These are phyloP conservation scores for Zaprionus tsacasi DNA, from an alignment of 1,140 invertebrate genomes.

Conservation along the genomic window DNA sequence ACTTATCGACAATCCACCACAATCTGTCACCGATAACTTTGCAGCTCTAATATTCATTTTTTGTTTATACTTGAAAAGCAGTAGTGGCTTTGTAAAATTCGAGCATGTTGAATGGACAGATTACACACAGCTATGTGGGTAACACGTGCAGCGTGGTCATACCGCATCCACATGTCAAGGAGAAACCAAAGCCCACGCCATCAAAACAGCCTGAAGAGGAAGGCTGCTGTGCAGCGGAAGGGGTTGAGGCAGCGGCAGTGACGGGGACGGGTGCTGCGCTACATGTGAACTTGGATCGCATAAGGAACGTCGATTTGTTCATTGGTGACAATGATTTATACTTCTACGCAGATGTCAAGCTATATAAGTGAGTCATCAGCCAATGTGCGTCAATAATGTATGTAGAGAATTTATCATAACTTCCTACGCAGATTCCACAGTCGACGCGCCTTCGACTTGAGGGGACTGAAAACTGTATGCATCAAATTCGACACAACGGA, in stretches of 20 bases:
- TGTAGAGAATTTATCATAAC: constrained; percentile 17
- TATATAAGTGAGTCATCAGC: constrained; percentile 70
- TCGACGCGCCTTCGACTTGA: constrained; percentile 69
- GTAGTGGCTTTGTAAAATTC: constrained; percentile 46
- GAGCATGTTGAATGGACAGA: constrained; percentile 73
- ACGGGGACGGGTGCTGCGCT: constrained; percentile 27
- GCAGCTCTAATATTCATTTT: constrained; percentile 38
- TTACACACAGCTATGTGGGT: constrained; percentile 68
- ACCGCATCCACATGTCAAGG: constrained; percentile 56
- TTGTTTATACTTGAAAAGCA: constrained; percentile 55
- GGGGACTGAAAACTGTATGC: constrained; percentile 68
- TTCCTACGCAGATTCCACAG: constrained; percentile 66
- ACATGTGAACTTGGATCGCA: constrained; percentile 66
- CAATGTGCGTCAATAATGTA: constrained; percentile 10
- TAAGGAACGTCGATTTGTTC: constrained; percentile 79
- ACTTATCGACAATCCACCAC: constrained; percentile 34
- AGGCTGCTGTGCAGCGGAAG: constrained; percentile 6
- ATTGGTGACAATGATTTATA: constrained; percentile 76
- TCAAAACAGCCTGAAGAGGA: constrained; percentile 30
- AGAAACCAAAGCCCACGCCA: constrained; percentile 54
- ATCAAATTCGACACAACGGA: constrained; percentile 66
- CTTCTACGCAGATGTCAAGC: constrained; percentile 73
- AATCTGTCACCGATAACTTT: constrained; percentile 34
- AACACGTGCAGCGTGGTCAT: constrained; percentile 70
- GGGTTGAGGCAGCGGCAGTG: constrained; percentile 8